Percentiles rank a stretch among this genome's conserved stretches.
Evolutionary conservation across 2,888 invertebrate genomes (phyloP).

Genomic region (Polyploca ridens): DNA sequence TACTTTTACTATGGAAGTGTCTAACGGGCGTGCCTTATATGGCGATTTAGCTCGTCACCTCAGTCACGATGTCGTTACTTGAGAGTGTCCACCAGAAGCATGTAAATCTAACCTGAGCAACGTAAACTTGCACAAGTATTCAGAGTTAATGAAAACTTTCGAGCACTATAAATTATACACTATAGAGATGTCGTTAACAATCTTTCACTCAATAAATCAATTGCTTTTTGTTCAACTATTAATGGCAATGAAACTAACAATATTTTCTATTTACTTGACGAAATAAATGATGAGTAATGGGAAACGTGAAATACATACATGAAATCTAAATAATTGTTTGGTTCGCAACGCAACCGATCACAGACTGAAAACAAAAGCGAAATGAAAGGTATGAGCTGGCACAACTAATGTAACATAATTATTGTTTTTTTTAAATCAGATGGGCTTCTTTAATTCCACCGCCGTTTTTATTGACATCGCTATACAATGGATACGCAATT

Average conservation of each 20-base stretch:
- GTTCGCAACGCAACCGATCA: neutral
- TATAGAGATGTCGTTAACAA: conserved; percentile 3
- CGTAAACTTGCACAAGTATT: conserved; percentile 8
- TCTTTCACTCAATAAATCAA: conserved; percentile 4
- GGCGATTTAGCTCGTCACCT: conserved; percentile 9
- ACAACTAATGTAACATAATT: neutral
- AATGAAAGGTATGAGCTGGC: neutral
- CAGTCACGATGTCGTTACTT: conserved; percentile 11
- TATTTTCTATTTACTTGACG: neutral
- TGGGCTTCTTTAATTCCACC: too few relatives aligned
- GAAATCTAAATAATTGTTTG: neutral
- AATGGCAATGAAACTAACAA: neutral
- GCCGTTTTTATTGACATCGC: neutral
- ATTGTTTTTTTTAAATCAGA: too few relatives aligned
- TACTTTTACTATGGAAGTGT: conserved; percentile 12
- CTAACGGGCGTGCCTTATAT: conserved; percentile 9
- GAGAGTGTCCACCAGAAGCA: neutral
- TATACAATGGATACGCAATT: neutral
- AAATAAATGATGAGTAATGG: too few relatives aligned
- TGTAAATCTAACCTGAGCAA: conserved; percentile 2
- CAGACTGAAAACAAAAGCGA: neutral
- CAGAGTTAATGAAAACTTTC: conserved; percentile 9
- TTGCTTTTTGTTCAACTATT: neutral
- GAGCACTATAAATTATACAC: neutral
- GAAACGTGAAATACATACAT: neutral